Base-by-base conservation (phyloP, 2,797 vertebrate species). In the Coccyzus lansbergi region DNA sequence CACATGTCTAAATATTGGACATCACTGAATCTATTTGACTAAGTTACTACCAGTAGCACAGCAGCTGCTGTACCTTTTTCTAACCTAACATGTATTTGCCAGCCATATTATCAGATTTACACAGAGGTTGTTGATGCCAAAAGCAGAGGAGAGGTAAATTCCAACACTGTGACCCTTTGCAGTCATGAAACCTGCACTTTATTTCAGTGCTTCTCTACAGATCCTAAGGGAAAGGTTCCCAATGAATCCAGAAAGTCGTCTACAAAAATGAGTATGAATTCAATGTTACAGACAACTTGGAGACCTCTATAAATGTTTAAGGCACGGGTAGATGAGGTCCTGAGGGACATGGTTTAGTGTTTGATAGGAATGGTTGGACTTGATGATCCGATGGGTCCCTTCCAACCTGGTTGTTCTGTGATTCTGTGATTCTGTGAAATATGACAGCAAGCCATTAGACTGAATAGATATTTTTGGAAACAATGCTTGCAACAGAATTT, bases 1-100 rank as follows among this genome's bases (percentile, higher is more conserved):
- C 77, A 86, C 90, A 82, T 65, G 82, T 92, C 87, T 94, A 96
- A 96, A 96, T 91, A 95, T 93, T 96, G 89, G 89, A 88, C 89
- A 88, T 76, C 65, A 79, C 72, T 91, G 84, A 95, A 86, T 94
- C 89, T 96, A 86, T 96, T 95, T 96, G 93, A 92, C 94, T 92
- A 96, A 95, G 93, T 94, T 96, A 94, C 93, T 94, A 94, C 91
- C 70, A 90, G 74, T 72, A 88, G 83, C 85, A 86, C 74, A 92
- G 87, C 95, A 95, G 93, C 96, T 94, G 94, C 91, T 91, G 56
- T 75, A 91, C 70, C 3, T 0, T 92, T 83, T 95, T 94, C 83
- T 86, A 84, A 83, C 83, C 63, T 80, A 80, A 71, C 85, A 70
- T 82, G 80, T 94, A 77, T 95, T 95, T 95, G 74, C 72, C 7